Percentiles rank a stretch among this genome's conserved stretches.
Evolutionary conservation across 2,888 invertebrate genomes (phyloP).

Genomic region (Leucophenga montana): DNA sequence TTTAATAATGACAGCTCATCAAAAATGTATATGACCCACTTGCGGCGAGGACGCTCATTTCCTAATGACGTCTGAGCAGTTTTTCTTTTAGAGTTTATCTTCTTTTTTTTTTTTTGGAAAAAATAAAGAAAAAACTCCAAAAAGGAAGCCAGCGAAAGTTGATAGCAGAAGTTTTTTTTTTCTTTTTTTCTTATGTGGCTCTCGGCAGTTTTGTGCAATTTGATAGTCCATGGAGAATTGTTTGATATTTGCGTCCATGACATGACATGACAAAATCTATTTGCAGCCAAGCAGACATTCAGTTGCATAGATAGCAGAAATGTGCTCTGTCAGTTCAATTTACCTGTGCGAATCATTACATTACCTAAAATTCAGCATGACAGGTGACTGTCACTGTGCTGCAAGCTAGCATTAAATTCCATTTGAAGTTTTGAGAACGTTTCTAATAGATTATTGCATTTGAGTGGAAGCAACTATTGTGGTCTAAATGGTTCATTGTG

Average conservation of each 20-base stretch:
- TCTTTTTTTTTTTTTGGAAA: not conserved
- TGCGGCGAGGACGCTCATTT: slow-evolving; percentile 40
- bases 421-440: too few relatives aligned
- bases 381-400: too few relatives aligned
- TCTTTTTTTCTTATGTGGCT: slow-evolving; percentile 37
- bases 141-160: slow-evolving; percentile 47
- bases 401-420: too few relatives aligned
- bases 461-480: too few relatives aligned
- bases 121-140: slow-evolving; percentile 35
- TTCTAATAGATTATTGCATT: too few relatives aligned
- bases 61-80: slow-evolving; percentile 8
- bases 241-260: slow-evolving; percentile 6
- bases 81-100: slow-evolving; percentile 6
- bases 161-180: slow-evolving; percentile 32
- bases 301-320: too few relatives aligned
- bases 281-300: too few relatives aligned
- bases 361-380: too few relatives aligned
- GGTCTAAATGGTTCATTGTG: too few relatives aligned
- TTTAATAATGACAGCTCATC: slow-evolving; percentile 69
- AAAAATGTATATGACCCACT: slow-evolving; percentile 70
- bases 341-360: too few relatives aligned
- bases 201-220: slow-evolving; percentile 54
- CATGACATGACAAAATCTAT: too few relatives aligned
- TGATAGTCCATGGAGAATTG: slow-evolving; percentile 44
- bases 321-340: too few relatives aligned